Percentiles rank a stretch among this genome's conserved stretches.
These are phyloP conservation scores for Chymomyza fuscimana DNA, from an alignment of 2,888 invertebrate species.

Conservation along the genomic window DNA sequence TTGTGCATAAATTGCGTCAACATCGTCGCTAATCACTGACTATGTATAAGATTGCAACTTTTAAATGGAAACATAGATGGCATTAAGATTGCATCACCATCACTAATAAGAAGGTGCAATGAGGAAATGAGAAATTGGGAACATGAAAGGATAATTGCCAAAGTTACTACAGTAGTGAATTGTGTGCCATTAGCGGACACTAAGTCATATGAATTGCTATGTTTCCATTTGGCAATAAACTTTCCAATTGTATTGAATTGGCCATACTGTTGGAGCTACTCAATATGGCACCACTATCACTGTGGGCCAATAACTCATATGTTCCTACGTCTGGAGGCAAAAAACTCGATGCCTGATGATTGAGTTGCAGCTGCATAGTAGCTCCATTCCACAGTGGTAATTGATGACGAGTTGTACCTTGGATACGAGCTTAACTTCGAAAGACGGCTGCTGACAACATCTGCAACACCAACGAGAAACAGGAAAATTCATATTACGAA, in stretches of 20 bases:
- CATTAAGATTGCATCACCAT: slow-evolving; percentile 55
- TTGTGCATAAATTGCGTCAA: slow-evolving; percentile 47
- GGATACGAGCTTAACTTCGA: slow-evolving; percentile 14
- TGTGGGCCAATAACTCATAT: slow-evolving; percentile 50
- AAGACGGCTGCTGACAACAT: slow-evolving; percentile 25
- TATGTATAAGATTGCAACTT: slow-evolving; percentile 50
- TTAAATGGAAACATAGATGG: slow-evolving; percentile 27
- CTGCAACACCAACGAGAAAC: slow-evolving; percentile 45
- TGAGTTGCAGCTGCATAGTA: slow-evolving; percentile 68
- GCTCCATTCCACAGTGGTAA: slow-evolving; percentile 47
- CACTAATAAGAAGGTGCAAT: slow-evolving; percentile 40
- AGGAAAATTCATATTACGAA: slow-evolving; percentile 72
- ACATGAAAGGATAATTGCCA: slow-evolving; percentile 54
- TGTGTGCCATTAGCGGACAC: slow-evolving; percentile 15
- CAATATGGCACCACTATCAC: slow-evolving; percentile 44
- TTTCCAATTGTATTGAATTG: slow-evolving; percentile 44
- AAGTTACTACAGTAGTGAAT: slow-evolving; percentile 28
- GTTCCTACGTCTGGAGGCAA: slow-evolving; percentile 30
- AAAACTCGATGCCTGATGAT: slow-evolving; percentile 55
- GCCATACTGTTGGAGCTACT: not conserved
- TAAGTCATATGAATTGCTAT: slow-evolving; percentile 20
- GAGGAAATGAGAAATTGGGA: slow-evolving; percentile 29
- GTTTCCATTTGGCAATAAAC: slow-evolving; percentile 20
- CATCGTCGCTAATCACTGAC: slow-evolving; percentile 53
- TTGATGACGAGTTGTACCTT: slow-evolving; percentile 59